Evolutionary conservation across 2,888 invertebrate genomes (phyloP), one percentile per base, ranked within the genome.

Genomic region (Zhengitettix transpicula): DNA sequence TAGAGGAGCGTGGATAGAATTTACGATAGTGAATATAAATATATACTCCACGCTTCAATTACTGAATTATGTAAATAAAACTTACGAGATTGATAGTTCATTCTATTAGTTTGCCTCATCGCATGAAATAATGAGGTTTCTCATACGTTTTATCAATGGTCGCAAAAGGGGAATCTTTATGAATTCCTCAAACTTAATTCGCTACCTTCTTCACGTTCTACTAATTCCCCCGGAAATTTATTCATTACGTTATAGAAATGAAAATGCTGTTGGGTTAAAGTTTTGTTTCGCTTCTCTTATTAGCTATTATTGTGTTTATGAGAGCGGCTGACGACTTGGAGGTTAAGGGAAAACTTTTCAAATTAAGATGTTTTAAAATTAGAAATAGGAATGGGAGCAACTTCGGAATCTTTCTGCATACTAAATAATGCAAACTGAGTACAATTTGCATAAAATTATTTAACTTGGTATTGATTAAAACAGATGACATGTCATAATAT

Each of bases 271-370:
- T 47, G 14, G n/a, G 28, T 44, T 44, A 59, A 60, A 60, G 56
- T 60, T 60, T 60, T 57, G 58, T 54, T 54, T n/a, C 10, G 54
- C 47, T 44, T 59, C 42, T 40, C 57, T 57, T 60, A 57, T 57
- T 57, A 60, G 51, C 55, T 53, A 60, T 57, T 60, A 57, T 60
- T 60, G 57, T 60, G 55, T 60, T 60, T 60, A 60, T 60, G 57
- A 60, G 17, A 44, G 57, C 40, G 16, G 40, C 40, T 28, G 28
- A 28, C 55, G 12, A 15, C 53, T 14, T 42, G 41, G 42, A 17
- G 10, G 54, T 42, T 42, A 47, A 55, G 42, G 16, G 51, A 57
- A 57, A 57, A 60, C 52, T 60, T 60, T 60, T 41, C 60, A 52
- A 60, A 60, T 60, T 51, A 57, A 53, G 55, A 57, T 52, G 56